Conservation (phyloP, 1,140 invertebrate species). For the Oreohelix idahoensis region DNA sequence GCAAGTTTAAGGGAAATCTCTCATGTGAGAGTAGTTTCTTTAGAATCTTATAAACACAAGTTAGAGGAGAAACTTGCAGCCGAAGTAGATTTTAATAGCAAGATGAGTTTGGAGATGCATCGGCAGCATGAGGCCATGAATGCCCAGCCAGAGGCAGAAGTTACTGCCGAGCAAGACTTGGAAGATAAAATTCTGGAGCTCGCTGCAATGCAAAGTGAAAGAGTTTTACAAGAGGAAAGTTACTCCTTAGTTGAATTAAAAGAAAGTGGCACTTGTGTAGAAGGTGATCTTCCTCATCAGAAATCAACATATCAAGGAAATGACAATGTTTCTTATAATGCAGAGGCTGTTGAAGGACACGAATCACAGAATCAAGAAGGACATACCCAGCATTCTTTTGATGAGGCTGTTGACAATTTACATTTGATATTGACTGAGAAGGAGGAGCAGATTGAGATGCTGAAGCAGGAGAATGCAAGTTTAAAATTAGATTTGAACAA, state of each 20-base stretch:
- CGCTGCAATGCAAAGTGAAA: constrained; percentile 31
- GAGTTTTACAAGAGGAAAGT: constrained; percentile 8
- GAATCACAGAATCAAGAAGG: neutral
- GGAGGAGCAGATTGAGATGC: neutral
- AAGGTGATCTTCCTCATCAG: neutral
- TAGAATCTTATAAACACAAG: constrained; percentile 38
- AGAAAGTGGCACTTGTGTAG: neutral
- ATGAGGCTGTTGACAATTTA: neutral
- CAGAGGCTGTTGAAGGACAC: neutral
- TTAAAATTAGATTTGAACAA: neutral
- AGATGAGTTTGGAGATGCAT: constrained; percentile 48
- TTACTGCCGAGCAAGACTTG: constrained; percentile 38
- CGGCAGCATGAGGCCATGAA: constrained; percentile 44
- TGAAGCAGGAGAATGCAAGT: neutral
- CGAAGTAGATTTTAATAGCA: constrained; percentile 44
- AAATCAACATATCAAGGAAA: neutral
- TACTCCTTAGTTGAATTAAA: neutral
- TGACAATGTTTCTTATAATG: neutral
- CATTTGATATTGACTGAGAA: constrained; percentile 4
- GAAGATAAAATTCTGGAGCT: constrained; percentile 47
- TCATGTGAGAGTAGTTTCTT: constrained; percentile 18
- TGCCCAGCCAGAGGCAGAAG: constrained; percentile 43
- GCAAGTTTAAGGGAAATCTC: neutral
- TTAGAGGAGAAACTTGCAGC: constrained; percentile 42
- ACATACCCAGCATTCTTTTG: neutral